Evolutionary conservation across 2,113 vertebrate species (phyloP).

Genomic region (Leptosomus discolor): DNA sequence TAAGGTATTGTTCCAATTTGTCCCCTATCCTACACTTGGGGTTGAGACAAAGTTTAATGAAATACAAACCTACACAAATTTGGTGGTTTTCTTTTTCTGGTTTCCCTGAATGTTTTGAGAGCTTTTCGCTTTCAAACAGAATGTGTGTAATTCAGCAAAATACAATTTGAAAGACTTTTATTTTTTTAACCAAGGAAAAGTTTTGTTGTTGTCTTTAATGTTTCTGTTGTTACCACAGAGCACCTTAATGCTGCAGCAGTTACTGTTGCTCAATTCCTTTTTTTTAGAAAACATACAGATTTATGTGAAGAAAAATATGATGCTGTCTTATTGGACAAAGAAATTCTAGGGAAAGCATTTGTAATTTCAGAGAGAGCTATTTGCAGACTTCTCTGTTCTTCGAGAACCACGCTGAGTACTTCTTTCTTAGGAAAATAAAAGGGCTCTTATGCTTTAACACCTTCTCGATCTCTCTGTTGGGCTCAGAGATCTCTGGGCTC

Average conservation of each 20-base stretch:
- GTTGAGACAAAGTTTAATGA: slow-evolving; percentile 12
- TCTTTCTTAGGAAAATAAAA: background rate
- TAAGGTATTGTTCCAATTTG: background rate
- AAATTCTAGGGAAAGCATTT: background rate
- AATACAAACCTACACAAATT: slow-evolving; percentile 23
- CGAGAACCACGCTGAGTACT: background rate
- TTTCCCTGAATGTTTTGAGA: background rate
- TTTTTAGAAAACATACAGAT: background rate
- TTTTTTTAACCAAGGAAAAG: background rate
- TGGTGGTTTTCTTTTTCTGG: background rate
- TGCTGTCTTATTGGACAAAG: background rate
- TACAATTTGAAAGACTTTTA: background rate
- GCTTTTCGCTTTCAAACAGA: background rate
- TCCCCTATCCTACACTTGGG: slow-evolving; percentile 9
- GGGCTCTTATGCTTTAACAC: background rate
- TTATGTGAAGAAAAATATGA: background rate
- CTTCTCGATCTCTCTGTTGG: background rate
- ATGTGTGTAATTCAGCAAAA: background rate
- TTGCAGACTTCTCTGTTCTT: background rate
- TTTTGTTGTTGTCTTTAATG: background rate
- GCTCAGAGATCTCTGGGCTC: too few species aligned
- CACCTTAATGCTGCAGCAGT: background rate
- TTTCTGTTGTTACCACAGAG: background rate
- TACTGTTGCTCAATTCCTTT: background rate
- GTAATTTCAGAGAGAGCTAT: background rate